A percentile compares a stretch with the other conserved stretches of the same genome.
Evolutionary conservation across 1,140 invertebrate species (phyloP).

Genomic region (Macrosteles quadrilineatus): DNA sequence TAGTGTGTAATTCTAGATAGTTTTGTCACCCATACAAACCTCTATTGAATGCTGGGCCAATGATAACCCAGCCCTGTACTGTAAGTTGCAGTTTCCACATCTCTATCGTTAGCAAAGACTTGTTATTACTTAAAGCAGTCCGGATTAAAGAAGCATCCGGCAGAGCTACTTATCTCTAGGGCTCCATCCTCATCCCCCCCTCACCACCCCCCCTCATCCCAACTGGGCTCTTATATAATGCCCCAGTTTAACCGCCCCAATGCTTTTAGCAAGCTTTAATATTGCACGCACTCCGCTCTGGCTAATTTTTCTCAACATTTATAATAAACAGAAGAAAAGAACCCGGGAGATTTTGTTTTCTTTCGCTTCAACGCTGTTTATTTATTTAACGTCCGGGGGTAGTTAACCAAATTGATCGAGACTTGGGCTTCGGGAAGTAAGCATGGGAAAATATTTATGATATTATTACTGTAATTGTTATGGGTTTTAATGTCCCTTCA

Average conservation of each 20-base stretch:
- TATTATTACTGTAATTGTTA: too few relatives aligned
- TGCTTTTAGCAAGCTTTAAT: conserved; percentile 28
- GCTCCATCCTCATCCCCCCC: too few relatives aligned
- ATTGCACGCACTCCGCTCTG: conserved; percentile 14
- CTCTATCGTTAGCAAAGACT: too few relatives aligned
- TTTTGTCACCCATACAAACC: too few relatives aligned
- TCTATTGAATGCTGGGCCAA: too few relatives aligned
- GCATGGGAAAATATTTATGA: too few relatives aligned
- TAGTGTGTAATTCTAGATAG: too few relatives aligned
- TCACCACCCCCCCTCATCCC: not conserved
- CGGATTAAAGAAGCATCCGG: conserved; percentile 25
- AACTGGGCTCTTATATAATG: conserved; percentile 4
- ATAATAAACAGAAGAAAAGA: conserved; percentile 25
- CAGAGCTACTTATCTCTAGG: conserved; percentile 6
- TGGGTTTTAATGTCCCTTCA: too few relatives aligned
- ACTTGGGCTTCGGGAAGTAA: too few relatives aligned
- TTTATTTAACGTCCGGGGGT: not conserved
- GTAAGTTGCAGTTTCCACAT: too few relatives aligned
- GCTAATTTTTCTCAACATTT: conserved; percentile 22
- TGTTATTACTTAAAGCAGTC: conserved; percentile 11
- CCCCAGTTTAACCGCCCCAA: conserved; percentile 26
- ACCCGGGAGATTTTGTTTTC: not conserved
- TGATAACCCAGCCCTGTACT: too few relatives aligned
- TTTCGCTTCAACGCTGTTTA: not conserved
- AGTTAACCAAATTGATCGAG: conserved; percentile 7